Evolutionary conservation across 2,797 vertebrate species (phyloP), one percentile per base, ranked within the genome.

Genomic region (Trachops cirrhosus): DNA sequence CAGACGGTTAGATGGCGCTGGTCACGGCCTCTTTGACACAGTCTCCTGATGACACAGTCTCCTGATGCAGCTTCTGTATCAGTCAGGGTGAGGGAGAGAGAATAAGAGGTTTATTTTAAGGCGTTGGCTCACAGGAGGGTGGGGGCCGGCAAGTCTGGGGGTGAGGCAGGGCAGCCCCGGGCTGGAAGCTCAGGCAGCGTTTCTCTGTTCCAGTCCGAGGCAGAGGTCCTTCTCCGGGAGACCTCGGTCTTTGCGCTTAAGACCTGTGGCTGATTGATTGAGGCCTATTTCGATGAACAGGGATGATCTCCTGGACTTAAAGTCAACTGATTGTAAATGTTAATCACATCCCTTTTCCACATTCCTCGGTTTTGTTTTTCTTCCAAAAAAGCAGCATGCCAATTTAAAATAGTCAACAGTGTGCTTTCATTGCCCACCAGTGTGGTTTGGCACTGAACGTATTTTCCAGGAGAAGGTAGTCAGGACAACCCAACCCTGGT

Each of bases 391-490:
- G 64, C 37, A 92, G 46, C 57, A 78, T 11, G 22, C 52, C 88
- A 26, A 34, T 71, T 83, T 70, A 24, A 73, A 90, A 73, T 7
- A 44, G 91, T 85, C 84, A 89, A 39, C 67, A 92, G 83, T 0
- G 18, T 10, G 16, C 78, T 86, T 79, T 92, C 85, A 22, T 39
- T 15, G 46, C 32, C 50, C 68, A 74, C 21, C 73, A 16, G 1
- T 93, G 96, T 52, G 83, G 90, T 74, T 86, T 89, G 97, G 93
- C 80, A 46, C 57, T 77, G 67, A 70, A 37, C 59, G 26, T 62
- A 19, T 87, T 96, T 96, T 97, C 80, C 89, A 89, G 75, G 59
- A 83, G 92, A 88, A 89, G 78, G 70, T 29, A n/a, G 71, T 11
- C 24, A 29, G 79, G 10, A 24, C 41, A 70, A 62, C 26, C 50